Conservation (phyloP, 2,888 invertebrate genomes). For the Lochmaea capreae region DNA sequence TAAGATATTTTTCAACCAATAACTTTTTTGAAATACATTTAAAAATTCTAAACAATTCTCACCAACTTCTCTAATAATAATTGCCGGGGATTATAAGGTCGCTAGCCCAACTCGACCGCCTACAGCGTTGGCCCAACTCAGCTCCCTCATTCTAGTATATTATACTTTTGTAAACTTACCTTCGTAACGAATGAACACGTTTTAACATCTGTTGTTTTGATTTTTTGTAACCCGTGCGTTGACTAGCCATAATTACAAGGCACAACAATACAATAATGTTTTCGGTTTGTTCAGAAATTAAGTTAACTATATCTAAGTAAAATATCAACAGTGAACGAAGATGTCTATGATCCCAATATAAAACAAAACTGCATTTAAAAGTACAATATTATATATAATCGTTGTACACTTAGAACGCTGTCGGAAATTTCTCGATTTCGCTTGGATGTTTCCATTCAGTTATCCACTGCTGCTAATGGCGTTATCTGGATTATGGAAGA, state of each 20-base stretch:
- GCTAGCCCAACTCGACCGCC: too few species aligned
- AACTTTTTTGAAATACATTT: too few species aligned
- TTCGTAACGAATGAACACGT: constrained; percentile 3
- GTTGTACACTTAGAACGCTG: background rate
- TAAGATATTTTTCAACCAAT: too few species aligned
- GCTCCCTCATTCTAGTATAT: background rate
- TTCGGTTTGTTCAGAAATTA: background rate
- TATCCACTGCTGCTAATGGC: background rate
- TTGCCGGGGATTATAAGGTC: too few species aligned
- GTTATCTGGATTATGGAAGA: constrained; percentile 4
- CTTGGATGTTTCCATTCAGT: background rate
- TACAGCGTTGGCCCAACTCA: too few species aligned
- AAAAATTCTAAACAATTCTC: too few species aligned
- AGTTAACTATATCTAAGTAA: background rate
- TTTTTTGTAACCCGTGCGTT: background rate
- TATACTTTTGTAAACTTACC: constrained; percentile 4
- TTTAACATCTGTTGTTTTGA: background rate
- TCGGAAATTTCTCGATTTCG: background rate
- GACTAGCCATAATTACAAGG: constrained; percentile 5
- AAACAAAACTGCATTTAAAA: background rate
- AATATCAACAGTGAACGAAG: background rate
- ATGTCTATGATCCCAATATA: background rate
- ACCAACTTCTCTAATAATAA: too few species aligned
- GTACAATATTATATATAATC: constrained; percentile 1
- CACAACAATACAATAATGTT: background rate